Percentiles rank a stretch among this genome's conserved stretches.
Evolutionary conservation across 2,113 vertebrate genomes (phyloP).

Genomic region (Chaetorhynchus papuensis): DNA sequence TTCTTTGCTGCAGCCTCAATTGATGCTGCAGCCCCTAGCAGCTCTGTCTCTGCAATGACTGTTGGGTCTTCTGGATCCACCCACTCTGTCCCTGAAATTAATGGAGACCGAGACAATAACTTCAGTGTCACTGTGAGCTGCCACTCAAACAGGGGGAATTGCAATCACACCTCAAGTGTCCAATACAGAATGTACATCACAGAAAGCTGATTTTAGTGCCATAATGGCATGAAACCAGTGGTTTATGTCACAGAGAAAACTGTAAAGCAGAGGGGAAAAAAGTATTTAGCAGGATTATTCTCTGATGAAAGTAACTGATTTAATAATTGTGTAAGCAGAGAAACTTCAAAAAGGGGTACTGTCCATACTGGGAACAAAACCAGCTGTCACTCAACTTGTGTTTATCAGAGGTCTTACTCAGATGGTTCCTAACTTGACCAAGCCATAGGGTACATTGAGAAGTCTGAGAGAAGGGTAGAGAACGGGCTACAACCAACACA

Average conservation of each 20-base stretch:
- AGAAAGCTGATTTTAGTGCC: neutral
- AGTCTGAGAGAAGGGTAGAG: neutral
- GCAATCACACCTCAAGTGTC: neutral
- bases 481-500: neutral
- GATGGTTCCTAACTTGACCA: neutral
- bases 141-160: neutral
- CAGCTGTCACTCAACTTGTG: neutral
- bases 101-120: neutral
- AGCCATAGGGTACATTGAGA: neutral
- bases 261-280: neutral
- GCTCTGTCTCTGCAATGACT: conserved; percentile 93
- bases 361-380: neutral
- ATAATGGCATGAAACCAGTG: neutral
- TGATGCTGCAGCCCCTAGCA: conserved; percentile 93
- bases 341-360: neutral
- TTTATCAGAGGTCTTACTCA: neutral
- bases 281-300: neutral
- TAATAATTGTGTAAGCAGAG: neutral
- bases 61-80: conserved; percentile 97
- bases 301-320: neutral
- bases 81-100: conserved; percentile 90
- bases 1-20: conserved; percentile 99
- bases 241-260: neutral
- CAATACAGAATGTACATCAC: rapidly evolving
- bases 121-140: neutral